These are phyloP conservation scores for Electrona antarctica DNA, from an alignment of 2,113 vertebrate species.

Conservation along the genomic window DNA sequence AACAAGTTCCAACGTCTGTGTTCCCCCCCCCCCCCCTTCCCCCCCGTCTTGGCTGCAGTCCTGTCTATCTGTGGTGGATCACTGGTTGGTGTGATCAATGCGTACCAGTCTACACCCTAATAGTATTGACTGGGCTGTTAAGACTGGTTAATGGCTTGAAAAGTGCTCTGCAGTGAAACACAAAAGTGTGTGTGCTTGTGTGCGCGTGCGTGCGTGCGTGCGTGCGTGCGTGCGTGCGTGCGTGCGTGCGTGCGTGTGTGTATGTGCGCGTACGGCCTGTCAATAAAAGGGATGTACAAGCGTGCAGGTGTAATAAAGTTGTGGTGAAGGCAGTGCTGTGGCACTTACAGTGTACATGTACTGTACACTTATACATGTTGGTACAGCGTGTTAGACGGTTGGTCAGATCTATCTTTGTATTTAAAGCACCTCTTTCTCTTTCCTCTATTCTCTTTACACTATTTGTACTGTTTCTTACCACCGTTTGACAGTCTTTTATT, in stretches of 20 bases:
- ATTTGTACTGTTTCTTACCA: too few relatives aligned
- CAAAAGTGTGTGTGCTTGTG: conserved; percentile 11
- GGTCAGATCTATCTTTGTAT: too few relatives aligned
- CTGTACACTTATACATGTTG: too few relatives aligned
- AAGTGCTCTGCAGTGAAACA: background rate
- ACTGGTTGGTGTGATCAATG: background rate
- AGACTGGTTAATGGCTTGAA: background rate
- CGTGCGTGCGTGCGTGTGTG: background rate
- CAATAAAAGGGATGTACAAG: background rate
- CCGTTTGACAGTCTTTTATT: background rate
- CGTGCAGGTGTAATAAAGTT: too few relatives aligned
- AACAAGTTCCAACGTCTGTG: too few relatives aligned
- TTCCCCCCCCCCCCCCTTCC: too few relatives aligned
- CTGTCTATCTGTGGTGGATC: background rate
- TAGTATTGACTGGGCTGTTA: background rate
- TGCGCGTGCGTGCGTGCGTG: conserved; percentile 12
- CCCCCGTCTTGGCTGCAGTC: too few relatives aligned
- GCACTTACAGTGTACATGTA: too few relatives aligned
- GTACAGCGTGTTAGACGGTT: too few relatives aligned
- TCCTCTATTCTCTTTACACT: background rate
- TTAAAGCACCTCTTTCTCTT: conserved; percentile 20
- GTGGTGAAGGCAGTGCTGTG: background rate
- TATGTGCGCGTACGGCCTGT: background rate
- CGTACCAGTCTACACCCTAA: background rate
- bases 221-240: conserved; percentile 18